Evolutionary conservation across 2,797 vertebrate genomes (phyloP).

Genomic region (Pseudopleuronectes americanus): DNA sequence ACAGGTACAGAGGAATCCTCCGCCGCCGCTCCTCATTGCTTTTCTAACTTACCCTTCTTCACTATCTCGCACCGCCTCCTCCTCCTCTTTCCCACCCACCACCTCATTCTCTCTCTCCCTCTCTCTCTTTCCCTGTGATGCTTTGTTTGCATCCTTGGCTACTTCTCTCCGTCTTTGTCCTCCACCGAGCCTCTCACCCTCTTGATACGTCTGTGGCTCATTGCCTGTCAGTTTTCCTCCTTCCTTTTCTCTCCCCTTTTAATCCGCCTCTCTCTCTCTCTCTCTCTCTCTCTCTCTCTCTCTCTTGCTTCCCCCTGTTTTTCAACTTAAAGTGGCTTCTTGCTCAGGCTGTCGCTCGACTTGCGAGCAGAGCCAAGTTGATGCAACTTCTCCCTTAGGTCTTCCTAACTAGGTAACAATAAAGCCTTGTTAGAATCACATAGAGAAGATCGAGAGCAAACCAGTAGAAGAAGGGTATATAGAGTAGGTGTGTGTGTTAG

Average conservation of each 20-base stretch:
- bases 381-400: slow-evolving; percentile 17
- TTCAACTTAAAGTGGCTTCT: slow-evolving; percentile 27
- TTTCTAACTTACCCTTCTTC: slow-evolving; percentile 19
- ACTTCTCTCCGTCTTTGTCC: slow-evolving; percentile 39
- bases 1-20: slow-evolving; percentile 72
- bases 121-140: slow-evolving; percentile 54
- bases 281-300: slow-evolving; percentile 9
- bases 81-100: slow-evolving; percentile 26
- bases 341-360: slow-evolving; percentile 19
- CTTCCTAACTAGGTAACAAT: slow-evolving; percentile 23
- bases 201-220: slow-evolving; percentile 27
- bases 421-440: slow-evolving; percentile 36
- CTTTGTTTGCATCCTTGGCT: slow-evolving; percentile 54
- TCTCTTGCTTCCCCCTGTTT: neutral
- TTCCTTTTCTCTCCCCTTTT: slow-evolving; percentile 19
- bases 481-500: neutral
- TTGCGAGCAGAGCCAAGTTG: slow-evolving; percentile 13
- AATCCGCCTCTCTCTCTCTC: slow-evolving; percentile 21
- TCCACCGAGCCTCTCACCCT: slow-evolving; percentile 27
- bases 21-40: slow-evolving; percentile 41
- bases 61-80: slow-evolving; percentile 24
- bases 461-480: neutral
- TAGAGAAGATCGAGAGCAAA: neutral
- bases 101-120: slow-evolving; percentile 53
- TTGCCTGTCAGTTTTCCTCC: slow-evolving; percentile 40